phyloP scores from a whole-genome alignment of 2,113 vertebrate species.

The Anser cygnoides region DNA sequence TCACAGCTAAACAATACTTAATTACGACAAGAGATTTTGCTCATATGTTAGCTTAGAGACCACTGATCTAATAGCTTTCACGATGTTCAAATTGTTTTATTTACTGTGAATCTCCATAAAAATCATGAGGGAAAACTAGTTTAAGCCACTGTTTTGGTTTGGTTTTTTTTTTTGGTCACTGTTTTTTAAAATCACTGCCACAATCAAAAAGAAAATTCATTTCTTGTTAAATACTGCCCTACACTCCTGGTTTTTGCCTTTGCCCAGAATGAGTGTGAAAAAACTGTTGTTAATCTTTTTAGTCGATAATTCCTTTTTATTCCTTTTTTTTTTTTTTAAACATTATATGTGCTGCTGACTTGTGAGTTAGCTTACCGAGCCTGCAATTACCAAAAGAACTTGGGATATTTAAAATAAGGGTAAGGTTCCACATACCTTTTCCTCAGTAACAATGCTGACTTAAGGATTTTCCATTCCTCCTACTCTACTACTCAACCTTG shows the following conservation, averaged over 20 bases:
- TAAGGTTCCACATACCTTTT: not conserved
- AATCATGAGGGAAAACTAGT: not conserved
- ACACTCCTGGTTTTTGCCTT: not conserved
- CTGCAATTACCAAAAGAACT: not conserved
- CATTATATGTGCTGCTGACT: not conserved
- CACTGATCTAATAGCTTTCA: not conserved
- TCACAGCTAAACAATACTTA: not conserved
- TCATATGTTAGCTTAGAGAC: not conserved
- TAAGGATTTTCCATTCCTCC: not conserved
- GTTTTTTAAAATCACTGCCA: not conserved
- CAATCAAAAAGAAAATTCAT: not conserved
- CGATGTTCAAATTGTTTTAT: not conserved
- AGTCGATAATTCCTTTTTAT: not conserved
- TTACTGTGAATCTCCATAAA: not conserved
- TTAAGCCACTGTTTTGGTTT: not conserved
- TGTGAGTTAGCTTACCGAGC: not conserved
- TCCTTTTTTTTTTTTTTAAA: not conserved
- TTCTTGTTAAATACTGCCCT: not conserved
- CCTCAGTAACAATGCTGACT: not conserved
- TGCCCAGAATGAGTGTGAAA: not conserved
- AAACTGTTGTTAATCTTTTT: not conserved
- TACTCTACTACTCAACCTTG: not conserved
- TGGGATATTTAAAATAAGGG: not conserved
- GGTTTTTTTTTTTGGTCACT: too few species aligned
- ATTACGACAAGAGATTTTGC: not conserved